Evolutionary conservation across 2,113 vertebrate species (phyloP).

Genomic region (Thryonomys swinderianus): DNA sequence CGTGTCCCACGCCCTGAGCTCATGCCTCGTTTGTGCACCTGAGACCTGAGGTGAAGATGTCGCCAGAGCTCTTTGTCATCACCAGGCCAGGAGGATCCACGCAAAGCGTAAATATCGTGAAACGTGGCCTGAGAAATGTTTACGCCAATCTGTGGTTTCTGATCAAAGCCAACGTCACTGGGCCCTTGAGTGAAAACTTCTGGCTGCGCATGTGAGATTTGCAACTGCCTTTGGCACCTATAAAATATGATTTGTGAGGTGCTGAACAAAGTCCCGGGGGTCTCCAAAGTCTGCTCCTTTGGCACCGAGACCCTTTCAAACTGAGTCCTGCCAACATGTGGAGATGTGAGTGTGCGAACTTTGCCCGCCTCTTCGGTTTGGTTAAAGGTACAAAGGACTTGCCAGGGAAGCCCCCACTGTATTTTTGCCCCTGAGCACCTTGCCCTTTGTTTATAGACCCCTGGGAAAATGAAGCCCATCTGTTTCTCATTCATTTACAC

Average conservation of each 20-base stretch:
- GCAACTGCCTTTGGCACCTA: slow-evolving; percentile 70
- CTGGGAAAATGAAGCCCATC: slow-evolving; percentile 65
- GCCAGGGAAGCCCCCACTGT: slow-evolving; percentile 32
- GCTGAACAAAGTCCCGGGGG: slow-evolving; percentile 69
- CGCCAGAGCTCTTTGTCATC: background rate
- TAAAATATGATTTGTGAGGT: slow-evolving; percentile 84
- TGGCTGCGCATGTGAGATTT: slow-evolving; percentile 72
- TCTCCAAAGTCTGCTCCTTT: slow-evolving; percentile 64
- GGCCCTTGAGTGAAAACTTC: slow-evolving; percentile 74
- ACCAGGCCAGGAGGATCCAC: slow-evolving; percentile 25
- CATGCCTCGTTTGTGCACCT: slow-evolving; percentile 44
- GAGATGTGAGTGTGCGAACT: slow-evolving; percentile 14
- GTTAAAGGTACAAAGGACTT: slow-evolving; percentile 49
- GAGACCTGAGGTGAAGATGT: background rate
- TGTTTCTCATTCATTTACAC: slow-evolving; percentile 77
- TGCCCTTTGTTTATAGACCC: slow-evolving; percentile 54
- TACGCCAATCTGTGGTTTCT: slow-evolving; percentile 74
- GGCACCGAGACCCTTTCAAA: slow-evolving; percentile 32
- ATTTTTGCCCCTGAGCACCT: slow-evolving; percentile 55
- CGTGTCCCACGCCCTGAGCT: background rate
- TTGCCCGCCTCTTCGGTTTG: slow-evolving; percentile 5
- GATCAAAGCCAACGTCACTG: slow-evolving; percentile 74
- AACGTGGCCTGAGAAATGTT: slow-evolving; percentile 70
- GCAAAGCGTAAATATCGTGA: slow-evolving; percentile 69
- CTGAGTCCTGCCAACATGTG: slow-evolving; percentile 7